Evolutionary conservation across 2,888 invertebrate species (phyloP), one percentile per base, ranked within the genome.

Genomic region (Pinctada fucata): DNA sequence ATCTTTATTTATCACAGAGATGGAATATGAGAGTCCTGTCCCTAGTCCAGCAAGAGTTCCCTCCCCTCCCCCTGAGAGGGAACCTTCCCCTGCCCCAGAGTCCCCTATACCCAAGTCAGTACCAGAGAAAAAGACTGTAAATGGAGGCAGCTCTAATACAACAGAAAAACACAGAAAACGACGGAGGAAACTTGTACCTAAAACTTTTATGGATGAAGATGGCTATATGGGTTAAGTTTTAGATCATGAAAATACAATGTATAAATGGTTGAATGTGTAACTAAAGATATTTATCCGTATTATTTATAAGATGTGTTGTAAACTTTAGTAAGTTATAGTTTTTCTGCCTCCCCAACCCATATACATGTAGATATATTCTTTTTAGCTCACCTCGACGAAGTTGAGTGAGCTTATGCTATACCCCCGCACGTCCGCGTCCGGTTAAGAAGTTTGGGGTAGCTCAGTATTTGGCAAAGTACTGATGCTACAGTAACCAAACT

Each of bases 201-300:
- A 92, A 76, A 92, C 91, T 1, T 92, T 89, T 66, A 88, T 91
- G 79, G 91, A 92, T 80, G 89, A 91, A 16, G 91, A 92, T 58
- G 92, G 92, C 10, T 92, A 88, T 85, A 86, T 92, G 84, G 91
- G 92, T 92, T 31, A 2, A 31, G 31, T 31, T 31, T 31, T 31
- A 31, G 31, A 31, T 31, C 31, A 31, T 31, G 31, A 31, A 31
- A 31, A 31, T 31, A 31, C 31, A 31, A 31, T 31, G 0, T 31
- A 31, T 31, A 31, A 31, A 31, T 31, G 31, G 31, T 31, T 31
- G 31, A 31, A 31, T 31, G 31, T 31, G 31, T 31, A 31, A 31
- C 31, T 31, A 5, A 13, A 50, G 51, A 10, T 16, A n/a, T 50
- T 50, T 13, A 49, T 70, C 6, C 3, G 8, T 4, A 16, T 3